Evolutionary conservation across 2,797 vertebrate genomes (phyloP).

Genomic region (Notolepis coatsorum): DNA sequence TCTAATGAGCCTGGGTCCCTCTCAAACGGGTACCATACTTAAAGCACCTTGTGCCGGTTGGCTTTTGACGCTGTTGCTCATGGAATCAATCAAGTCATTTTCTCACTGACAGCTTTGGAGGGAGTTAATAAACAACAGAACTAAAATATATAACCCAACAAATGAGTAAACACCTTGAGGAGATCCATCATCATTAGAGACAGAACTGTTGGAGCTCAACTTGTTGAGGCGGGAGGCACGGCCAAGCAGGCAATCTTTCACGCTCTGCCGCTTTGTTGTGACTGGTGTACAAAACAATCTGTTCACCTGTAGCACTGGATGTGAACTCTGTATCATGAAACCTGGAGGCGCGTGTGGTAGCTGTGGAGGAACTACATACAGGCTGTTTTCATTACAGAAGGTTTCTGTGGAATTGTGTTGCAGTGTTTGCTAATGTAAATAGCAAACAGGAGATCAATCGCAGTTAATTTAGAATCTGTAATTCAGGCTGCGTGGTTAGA

Average conservation of each 20-base stretch:
- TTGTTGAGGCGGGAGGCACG: not conserved
- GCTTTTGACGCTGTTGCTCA: not conserved
- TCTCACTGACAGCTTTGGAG: not conserved
- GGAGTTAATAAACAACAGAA: conserved; percentile 24
- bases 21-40: not conserved
- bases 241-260: conserved; percentile 9
- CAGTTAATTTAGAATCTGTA: too few species aligned
- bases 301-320: conserved; percentile 2
- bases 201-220: not conserved
- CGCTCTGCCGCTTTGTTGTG: conserved; percentile 23
- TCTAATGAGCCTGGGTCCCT: too few species aligned
- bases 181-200: conserved; percentile 46
- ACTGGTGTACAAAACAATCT: conserved; percentile 16
- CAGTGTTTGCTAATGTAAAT: too few species aligned
- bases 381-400: too few species aligned
- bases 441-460: too few species aligned
- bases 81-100: conserved; percentile 17
- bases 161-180: conserved; percentile 27
- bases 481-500: too few species aligned
- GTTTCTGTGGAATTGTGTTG: too few species aligned
- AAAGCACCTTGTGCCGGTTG: conserved; percentile 2
- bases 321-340: conserved; percentile 22
- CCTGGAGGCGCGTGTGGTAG: too few species aligned
- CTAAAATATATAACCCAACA: conserved; percentile 28
- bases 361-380: too few species aligned